phyloP scores from a whole-genome alignment of 2,797 vertebrate genomes.

The Epinephelus awoara region DNA sequence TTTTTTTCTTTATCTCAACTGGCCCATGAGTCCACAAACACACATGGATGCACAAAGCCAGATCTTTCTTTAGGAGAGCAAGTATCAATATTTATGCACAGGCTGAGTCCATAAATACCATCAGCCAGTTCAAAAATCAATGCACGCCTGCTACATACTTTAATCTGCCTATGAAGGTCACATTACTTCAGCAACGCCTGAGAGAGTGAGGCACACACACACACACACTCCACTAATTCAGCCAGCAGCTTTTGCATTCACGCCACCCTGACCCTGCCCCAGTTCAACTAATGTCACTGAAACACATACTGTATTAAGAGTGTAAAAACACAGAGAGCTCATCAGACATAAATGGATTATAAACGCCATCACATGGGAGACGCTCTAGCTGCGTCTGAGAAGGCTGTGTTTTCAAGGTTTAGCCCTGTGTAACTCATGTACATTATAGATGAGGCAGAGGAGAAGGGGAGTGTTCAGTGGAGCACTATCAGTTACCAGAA shows the following conservation, averaged over 20 bases:
- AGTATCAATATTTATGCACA: slow-evolving; percentile 84
- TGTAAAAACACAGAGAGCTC: slow-evolving; percentile 52
- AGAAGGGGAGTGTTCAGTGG: slow-evolving; percentile 72
- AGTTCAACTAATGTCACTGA: slow-evolving; percentile 47
- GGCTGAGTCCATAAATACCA: slow-evolving; percentile 83
- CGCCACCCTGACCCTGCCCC: slow-evolving; percentile 34
- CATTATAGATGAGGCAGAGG: slow-evolving; percentile 80
- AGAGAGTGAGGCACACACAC: slow-evolving; percentile 36
- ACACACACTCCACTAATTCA: slow-evolving; percentile 38
- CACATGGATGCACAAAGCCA: slow-evolving; percentile 45
- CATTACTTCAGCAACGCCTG: slow-evolving; percentile 72
- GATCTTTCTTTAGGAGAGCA: slow-evolving; percentile 59
- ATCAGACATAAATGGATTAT: slow-evolving; percentile 49
- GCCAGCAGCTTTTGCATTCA: slow-evolving; percentile 39
- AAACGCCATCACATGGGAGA: slow-evolving; percentile 37
- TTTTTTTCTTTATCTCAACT: neutral
- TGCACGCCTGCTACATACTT: slow-evolving; percentile 82
- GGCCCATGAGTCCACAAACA: slow-evolving; percentile 30
- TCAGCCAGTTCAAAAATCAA: slow-evolving; percentile 81
- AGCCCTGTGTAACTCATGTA: slow-evolving; percentile 64
- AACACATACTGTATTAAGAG: slow-evolving; percentile 35
- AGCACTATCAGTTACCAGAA: slow-evolving; percentile 79
- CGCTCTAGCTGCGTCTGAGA: slow-evolving; percentile 38
- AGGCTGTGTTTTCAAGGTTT: slow-evolving; percentile 62
- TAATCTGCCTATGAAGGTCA: slow-evolving; percentile 85